Evolutionary conservation across 2,888 invertebrate species (phyloP), one percentile per base, ranked within the genome.

Genomic region (Ennomos quercinarius): DNA sequence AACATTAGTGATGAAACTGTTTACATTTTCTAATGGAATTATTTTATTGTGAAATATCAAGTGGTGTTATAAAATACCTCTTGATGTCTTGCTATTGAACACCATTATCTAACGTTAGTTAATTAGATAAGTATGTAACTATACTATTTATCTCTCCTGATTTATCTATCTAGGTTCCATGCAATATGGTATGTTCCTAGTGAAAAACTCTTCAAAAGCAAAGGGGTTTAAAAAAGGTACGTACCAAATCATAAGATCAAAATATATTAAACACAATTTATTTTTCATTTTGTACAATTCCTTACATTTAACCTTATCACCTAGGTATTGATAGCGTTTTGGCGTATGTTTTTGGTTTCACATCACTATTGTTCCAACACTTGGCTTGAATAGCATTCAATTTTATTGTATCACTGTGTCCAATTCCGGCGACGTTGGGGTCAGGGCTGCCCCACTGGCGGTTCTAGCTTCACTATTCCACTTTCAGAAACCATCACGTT

Each of bases 301-400:
- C 73, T 75, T 79, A 80, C 52, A 70, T 71, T 27, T 74, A 80
- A 68, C 47, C 71, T 72, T 80, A 80, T 45, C 67, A 74, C 71
- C 72, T 80, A n/a, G n/a, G n/a, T n/a, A 74, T 74, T 77, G 76
- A 72, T 67, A 76, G 71, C 73, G 73, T 74, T 76, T 75, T 75
- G 76, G 75, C 63, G 60, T 66, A 65, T 61, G 64, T 70, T 75
- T 79, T 81, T 77, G 76, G 76, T 79, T 72, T 69, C 80, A 83
- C 83, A 78, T 79, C 78, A 81, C 79, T 72, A 76, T 68, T 73
- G 75, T 77, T 72, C 73, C 62, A 48, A 52, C 63, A 64, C 63
- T 57, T 42, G 50, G 56, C 37, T 54, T 50, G 54, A 62, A 64
- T 69, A 53, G 54, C 17, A 63, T 57, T 57, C 44, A 55, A 48